phyloP scores from a whole-genome alignment of 1,140 invertebrate species.

The Sarcophaga peregrina region DNA sequence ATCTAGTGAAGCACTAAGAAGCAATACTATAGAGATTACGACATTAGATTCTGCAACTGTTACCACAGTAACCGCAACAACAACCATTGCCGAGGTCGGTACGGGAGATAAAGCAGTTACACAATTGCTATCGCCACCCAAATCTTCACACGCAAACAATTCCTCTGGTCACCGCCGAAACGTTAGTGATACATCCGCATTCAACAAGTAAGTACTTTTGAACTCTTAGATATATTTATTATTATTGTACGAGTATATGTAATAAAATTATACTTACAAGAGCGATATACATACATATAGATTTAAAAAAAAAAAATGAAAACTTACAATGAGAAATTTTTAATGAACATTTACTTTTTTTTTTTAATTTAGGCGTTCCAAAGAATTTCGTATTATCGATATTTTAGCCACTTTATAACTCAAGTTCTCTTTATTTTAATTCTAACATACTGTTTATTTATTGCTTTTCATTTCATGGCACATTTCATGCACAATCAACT shows the following conservation, averaged over 20 bases:
- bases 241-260: too few species aligned
- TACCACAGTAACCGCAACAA: slow-evolving; percentile 5
- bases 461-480: slow-evolving; percentile 25
- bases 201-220: slow-evolving; percentile 77
- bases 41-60: neutral
- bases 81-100: slow-evolving; percentile 40
- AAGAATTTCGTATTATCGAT: slow-evolving; percentile 4
- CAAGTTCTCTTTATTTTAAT: neutral
- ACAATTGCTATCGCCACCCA: slow-evolving; percentile 60
- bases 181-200: slow-evolving; percentile 87
- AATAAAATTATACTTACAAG: too few species aligned
- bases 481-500: slow-evolving; percentile 7
- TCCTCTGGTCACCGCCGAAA: slow-evolving; percentile 77
- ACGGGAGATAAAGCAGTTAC: slow-evolving; percentile 45
- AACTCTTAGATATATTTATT: slow-evolving; percentile 16
- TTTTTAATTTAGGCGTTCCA: neutral
- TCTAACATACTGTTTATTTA: neutral
- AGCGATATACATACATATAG: too few species aligned
- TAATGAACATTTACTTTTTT: neutral
- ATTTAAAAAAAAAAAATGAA: too few species aligned
- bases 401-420: neutral
- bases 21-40: neutral
- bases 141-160: slow-evolving; percentile 48
- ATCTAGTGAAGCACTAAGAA: neutral
- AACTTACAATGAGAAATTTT: too few species aligned